A percentile compares a stretch with the other conserved stretches of the same genome.
These are phyloP conservation scores for Parascotia fuliginaria DNA, from an alignment of 2,888 invertebrate genomes.

Conservation along the genomic window DNA sequence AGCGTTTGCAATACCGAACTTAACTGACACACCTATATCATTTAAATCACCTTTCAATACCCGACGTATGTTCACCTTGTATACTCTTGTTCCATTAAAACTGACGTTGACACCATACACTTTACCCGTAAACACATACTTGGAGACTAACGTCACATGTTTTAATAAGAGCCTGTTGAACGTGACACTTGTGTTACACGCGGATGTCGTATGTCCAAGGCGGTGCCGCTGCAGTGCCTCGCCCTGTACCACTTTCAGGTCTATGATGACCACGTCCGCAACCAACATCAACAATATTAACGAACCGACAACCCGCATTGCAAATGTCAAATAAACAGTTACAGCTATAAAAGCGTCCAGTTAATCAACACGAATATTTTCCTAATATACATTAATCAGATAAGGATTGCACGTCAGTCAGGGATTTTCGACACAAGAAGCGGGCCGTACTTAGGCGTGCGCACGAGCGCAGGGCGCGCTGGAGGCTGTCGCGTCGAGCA, in stretches of 20 bases:
- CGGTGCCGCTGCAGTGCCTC: slow-evolving; percentile 4
- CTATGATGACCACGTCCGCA: slow-evolving; percentile 47
- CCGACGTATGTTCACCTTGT: slow-evolving; percentile 74
- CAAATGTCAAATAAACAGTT: slow-evolving; percentile 45
- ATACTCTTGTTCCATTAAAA: slow-evolving; percentile 57
- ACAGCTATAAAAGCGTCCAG: slow-evolving; percentile 20
- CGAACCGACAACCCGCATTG: slow-evolving; percentile 51
- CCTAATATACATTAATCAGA: slow-evolving; percentile 28
- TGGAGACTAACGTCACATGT: slow-evolving; percentile 65
- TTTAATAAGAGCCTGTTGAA: slow-evolving; percentile 66
- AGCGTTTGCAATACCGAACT: slow-evolving; percentile 60
- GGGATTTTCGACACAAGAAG: slow-evolving; percentile 47
- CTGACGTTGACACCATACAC: slow-evolving; percentile 62
- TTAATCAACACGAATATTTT: slow-evolving; percentile 35
- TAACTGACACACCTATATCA: slow-evolving; percentile 65
- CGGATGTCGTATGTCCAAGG: slow-evolving; percentile 43
- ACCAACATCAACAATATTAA: slow-evolving; percentile 56
- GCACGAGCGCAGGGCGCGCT: slow-evolving; percentile 72
- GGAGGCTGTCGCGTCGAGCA: slow-evolving; percentile 68
- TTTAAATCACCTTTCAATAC: slow-evolving; percentile 77
- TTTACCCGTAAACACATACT: slow-evolving; percentile 77
- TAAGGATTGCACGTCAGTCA: slow-evolving; percentile 37
- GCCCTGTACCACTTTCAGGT: slow-evolving; percentile 43
- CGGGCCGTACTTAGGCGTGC: slow-evolving; percentile 63
- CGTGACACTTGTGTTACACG: slow-evolving; percentile 55